Conservation (phyloP, 2,888 invertebrate species). For the Drosophila lutescens region DNA sequence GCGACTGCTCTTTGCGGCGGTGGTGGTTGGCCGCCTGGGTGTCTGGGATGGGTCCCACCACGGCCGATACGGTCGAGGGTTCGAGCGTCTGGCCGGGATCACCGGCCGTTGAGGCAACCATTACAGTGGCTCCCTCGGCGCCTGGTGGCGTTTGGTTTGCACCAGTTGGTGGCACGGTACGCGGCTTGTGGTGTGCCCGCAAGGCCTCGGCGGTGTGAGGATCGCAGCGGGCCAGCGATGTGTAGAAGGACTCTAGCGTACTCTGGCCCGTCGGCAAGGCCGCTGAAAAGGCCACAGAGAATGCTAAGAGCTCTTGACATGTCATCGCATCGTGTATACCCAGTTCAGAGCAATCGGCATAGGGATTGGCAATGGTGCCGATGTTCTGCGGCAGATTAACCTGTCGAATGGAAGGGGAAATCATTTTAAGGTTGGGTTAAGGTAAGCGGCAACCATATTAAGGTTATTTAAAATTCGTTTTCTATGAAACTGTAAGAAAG, state of each 20-base stretch:
- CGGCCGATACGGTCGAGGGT: slow-evolving; percentile 50
- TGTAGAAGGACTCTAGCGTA: slow-evolving; percentile 92
- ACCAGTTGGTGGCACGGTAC: slow-evolving; percentile 26
- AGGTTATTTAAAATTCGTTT: too few species aligned
- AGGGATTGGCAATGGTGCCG: slow-evolving; percentile 83
- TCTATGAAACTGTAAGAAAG: too few species aligned
- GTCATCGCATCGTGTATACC: slow-evolving; percentile 85
- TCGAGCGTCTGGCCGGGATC: slow-evolving; percentile 10
- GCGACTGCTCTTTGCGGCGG: slow-evolving; percentile 27
- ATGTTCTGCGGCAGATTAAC: slow-evolving; percentile 85
- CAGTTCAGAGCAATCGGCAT: slow-evolving; percentile 86
- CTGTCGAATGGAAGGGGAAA: slow-evolving; percentile 49
- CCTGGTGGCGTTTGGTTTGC: not conserved
- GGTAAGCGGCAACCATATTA: too few species aligned
- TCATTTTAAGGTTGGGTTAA: too few species aligned
- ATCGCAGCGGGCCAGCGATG: slow-evolving; percentile 91
- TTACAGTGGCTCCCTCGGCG: not conserved
- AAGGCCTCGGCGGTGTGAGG: slow-evolving; percentile 82
- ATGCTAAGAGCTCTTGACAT: slow-evolving; percentile 95
- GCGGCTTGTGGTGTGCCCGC: slow-evolving; percentile 63
- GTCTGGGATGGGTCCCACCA: slow-evolving; percentile 16
- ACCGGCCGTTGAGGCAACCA: slow-evolving; percentile 2
- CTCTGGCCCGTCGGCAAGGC: slow-evolving; percentile 95
- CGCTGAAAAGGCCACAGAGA: slow-evolving; percentile 95
- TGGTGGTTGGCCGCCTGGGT: slow-evolving; percentile 12